Evolutionary conservation across 1,140 invertebrate species (phyloP), one percentile per base, ranked within the genome.

Genomic region (Neodiprion lecontei): DNA sequence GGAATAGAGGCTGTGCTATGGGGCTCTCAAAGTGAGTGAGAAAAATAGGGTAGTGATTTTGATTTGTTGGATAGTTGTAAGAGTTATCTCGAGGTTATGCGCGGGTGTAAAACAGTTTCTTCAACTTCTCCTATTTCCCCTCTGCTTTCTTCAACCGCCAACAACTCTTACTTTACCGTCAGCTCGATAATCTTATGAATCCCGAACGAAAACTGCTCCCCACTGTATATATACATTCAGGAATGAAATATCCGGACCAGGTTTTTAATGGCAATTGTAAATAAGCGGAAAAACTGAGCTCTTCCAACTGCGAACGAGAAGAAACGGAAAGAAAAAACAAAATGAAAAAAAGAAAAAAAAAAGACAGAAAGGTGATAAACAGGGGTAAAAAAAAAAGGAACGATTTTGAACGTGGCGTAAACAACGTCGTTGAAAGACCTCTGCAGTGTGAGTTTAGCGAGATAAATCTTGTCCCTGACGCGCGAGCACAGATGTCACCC

Each of bases 391-490:
- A 40, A 21, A 21, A 21, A 21, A 21, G 5, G 28, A 40, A 40
- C 28, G 28, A 40, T 12, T 5, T 61, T 61, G 53, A 61, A 61
- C 53, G n/a, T 17, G 53, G 53, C 53, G 53, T 61, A 61, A 61
- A 61, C 53, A 61, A 61, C 53, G 53, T 61, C 53, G 53, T 61
- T 61, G 53, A 61, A 17, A 61, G 53, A 61, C 53, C 53, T 61
- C 53, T 61, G 53, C 53, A 40, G 28, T 40, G 53, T 17, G 11
- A 61, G 53, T 40, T 17, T 11, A 61, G 7, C n/a, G 11, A 17
- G 53, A 61, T 61, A 61, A 61, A 61, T 61, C 53, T 61, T 61
- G 53, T 61, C 28, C 28, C 28, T 40, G 11, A 5, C 53, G 53
- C 53, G 0, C 11, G 53, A 11, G 53, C 53, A n/a, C 53, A 61